Conservation (phyloP, 2,797 vertebrate species). For the Aeoliscus strigatus region DNA sequence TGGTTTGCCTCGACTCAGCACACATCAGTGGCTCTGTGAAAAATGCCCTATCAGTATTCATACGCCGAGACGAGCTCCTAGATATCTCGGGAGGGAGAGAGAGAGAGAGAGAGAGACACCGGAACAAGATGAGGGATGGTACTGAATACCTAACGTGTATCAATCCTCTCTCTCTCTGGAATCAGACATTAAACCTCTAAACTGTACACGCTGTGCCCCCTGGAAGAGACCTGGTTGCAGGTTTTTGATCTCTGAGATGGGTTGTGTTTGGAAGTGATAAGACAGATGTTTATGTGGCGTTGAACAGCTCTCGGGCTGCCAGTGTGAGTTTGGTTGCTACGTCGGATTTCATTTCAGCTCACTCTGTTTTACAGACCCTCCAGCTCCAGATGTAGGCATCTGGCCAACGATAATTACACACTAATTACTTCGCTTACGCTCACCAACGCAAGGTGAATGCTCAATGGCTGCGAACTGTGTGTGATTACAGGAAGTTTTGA, state of each 20-base stretch:
- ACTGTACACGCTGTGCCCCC: slow-evolving; percentile 48
- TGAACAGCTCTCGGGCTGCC: slow-evolving; percentile 57
- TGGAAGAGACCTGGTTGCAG: slow-evolving; percentile 54
- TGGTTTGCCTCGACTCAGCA: slow-evolving; percentile 65
- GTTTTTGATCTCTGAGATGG: slow-evolving; percentile 67
- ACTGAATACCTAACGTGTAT: slow-evolving; percentile 66
- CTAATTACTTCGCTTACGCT: slow-evolving; percentile 69
- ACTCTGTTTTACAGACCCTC: slow-evolving; percentile 60
- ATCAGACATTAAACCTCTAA: slow-evolving; percentile 70
- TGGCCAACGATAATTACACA: slow-evolving; percentile 70
- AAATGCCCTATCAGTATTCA: slow-evolving; percentile 75
- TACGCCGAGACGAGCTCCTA: slow-evolving; percentile 59
- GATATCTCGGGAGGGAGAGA: slow-evolving; percentile 58
- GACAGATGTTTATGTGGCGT: slow-evolving; percentile 66
- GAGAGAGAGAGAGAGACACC: slow-evolving; percentile 37
- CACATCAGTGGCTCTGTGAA: slow-evolving; percentile 80
- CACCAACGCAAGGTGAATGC: slow-evolving; percentile 42
- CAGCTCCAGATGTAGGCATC: slow-evolving; percentile 53
- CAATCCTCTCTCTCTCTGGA: slow-evolving; percentile 56
- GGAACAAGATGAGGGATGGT: slow-evolving; percentile 63
- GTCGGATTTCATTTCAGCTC: slow-evolving; percentile 52
- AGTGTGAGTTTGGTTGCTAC: slow-evolving; percentile 43
- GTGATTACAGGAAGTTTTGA: slow-evolving; percentile 84
- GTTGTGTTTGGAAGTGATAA: slow-evolving; percentile 71
- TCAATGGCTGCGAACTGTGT: slow-evolving; percentile 26